phyloP scores from a whole-genome alignment of 2,113 vertebrate species.

The Mormoops blainvillei region DNA sequence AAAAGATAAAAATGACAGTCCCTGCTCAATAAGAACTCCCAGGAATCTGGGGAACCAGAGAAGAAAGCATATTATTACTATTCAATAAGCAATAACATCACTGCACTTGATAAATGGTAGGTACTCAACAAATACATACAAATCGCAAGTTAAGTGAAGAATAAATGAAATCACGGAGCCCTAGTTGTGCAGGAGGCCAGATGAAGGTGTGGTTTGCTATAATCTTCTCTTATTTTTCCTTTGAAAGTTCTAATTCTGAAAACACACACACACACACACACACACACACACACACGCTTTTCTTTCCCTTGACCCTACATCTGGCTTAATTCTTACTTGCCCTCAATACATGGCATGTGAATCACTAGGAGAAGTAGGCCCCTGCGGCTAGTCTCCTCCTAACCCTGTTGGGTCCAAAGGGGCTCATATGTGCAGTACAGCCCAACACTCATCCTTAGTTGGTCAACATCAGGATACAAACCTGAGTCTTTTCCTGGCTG shows the following conservation, averaged over 20 bases:
- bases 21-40: background rate
- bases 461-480: background rate
- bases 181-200: background rate
- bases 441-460: background rate
- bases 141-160: background rate
- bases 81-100: background rate
- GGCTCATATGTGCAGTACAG: background rate
- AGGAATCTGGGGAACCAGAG: background rate
- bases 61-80: background rate
- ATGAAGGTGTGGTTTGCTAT: background rate
- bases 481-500: no score
- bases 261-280: background rate
- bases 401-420: background rate
- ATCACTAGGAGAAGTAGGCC: background rate
- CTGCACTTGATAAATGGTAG: background rate
- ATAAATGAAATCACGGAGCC: background rate
- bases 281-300: no score
- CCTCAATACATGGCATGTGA: background rate
- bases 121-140: background rate
- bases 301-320: background rate
- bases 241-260: background rate
- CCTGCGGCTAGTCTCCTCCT: background rate
- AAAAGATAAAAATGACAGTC: background rate
- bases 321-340: background rate
- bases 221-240: background rate